A percentile compares a stretch with the other conserved stretches of the same genome.
phyloP scores from a whole-genome alignment of 2,797 vertebrate genomes.

The Babyrousa celebensis region DNA sequence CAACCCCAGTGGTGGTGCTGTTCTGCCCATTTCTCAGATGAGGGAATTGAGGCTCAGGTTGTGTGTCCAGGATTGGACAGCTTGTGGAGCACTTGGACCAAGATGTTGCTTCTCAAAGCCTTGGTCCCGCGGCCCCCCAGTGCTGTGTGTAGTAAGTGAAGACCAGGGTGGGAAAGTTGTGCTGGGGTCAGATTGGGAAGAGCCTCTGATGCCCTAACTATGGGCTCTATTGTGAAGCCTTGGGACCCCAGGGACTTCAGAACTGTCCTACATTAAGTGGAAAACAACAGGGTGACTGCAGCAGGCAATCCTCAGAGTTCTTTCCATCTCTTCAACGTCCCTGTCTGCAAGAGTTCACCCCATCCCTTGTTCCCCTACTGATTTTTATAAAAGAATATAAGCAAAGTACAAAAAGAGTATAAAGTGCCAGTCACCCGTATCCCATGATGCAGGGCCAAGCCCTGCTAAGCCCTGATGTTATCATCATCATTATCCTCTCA shows the following conservation, averaged over 20 bases:
- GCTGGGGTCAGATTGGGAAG: neutral
- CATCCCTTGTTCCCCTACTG: neutral
- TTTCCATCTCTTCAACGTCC: neutral
- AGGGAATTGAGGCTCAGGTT: neutral
- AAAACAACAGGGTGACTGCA: neutral
- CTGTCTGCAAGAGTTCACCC: neutral
- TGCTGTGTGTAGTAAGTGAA: neutral
- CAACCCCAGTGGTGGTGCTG: neutral
- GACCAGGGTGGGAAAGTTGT: neutral
- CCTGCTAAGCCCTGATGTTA: no score
- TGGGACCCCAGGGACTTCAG: neutral
- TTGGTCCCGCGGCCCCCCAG: neutral
- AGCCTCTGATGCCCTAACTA: neutral
- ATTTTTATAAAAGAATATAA: neutral
- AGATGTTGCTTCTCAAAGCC: neutral
- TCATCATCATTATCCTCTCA: accelerated
- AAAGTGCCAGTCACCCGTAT: neutral
- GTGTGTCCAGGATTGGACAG: neutral
- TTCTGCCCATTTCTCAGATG: neutral
- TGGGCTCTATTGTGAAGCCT: neutral
- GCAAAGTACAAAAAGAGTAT: neutral
- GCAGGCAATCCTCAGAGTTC: neutral
- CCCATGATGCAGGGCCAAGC: neutral
- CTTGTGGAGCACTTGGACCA: neutral
- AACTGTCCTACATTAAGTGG: neutral